phyloP scores from a whole-genome alignment of 2,797 vertebrate species.

The Lemur catta region DNA sequence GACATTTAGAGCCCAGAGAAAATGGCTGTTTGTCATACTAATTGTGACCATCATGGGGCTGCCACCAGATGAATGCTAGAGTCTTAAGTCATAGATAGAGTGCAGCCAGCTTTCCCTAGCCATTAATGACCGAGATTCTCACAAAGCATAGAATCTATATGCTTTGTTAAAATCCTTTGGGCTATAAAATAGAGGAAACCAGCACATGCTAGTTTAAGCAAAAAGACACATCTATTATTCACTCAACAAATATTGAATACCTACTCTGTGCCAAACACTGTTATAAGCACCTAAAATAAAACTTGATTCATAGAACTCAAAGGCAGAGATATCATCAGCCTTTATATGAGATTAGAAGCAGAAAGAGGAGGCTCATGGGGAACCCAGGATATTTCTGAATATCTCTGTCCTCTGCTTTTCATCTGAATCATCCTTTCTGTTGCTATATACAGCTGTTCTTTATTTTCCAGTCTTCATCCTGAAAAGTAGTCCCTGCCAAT shows the following conservation, averaged over 20 bases:
- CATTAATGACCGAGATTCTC: neutral
- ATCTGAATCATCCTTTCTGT: neutral
- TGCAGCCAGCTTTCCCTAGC: neutral
- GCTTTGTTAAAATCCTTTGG: neutral
- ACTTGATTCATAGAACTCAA: neutral
- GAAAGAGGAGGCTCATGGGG: neutral
- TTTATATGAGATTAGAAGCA: neutral
- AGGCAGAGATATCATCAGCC: neutral
- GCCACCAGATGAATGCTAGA: neutral
- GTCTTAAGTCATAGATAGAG: neutral
- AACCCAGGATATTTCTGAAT: neutral
- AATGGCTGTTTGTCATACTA: neutral
- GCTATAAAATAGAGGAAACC: neutral
- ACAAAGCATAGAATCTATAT: neutral
- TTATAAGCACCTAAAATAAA: neutral
- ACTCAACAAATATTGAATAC: neutral
- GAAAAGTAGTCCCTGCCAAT: neutral
- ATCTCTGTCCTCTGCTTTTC: neutral
- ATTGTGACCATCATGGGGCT: neutral
- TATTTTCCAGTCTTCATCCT: neutral
- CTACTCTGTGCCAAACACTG: neutral
- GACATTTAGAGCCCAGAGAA: neutral
- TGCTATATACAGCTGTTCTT: neutral
- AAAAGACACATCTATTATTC: neutral
- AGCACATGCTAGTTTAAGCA: neutral